phyloP scores from a whole-genome alignment of 1,140 invertebrate genomes.

The Colletes latitarsis region DNA sequence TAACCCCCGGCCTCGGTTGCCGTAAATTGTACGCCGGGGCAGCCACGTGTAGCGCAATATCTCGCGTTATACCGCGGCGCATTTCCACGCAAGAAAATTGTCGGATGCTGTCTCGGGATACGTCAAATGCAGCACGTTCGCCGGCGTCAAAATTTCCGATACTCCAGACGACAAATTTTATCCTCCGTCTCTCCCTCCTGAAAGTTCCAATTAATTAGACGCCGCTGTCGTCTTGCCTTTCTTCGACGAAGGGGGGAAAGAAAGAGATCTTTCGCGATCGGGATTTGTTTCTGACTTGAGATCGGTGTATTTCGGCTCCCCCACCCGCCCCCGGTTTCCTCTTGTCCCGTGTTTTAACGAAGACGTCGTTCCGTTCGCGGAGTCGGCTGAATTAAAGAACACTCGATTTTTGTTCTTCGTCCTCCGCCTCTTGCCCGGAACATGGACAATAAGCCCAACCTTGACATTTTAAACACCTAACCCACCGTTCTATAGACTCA shows the following conservation, averaged over 20 bases:
- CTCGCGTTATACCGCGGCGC: slow-evolving; percentile 5
- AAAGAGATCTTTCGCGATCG: slow-evolving; percentile 22
- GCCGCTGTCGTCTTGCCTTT: not conserved
- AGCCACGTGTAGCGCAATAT: slow-evolving; percentile 32
- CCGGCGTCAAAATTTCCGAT: not conserved
- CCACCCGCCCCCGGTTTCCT: too few species aligned
- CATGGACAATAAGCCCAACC: too few species aligned
- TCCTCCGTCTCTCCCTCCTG: not conserved
- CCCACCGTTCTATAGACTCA: too few species aligned
- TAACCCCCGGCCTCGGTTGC: not conserved
- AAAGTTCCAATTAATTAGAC: slow-evolving; percentile 24
- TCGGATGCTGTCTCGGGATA: not conserved
- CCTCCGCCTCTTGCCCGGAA: too few species aligned
- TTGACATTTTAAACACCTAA: too few species aligned
- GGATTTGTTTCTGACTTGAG: not conserved
- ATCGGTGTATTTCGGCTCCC: not conserved
- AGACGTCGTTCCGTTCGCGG: too few species aligned
- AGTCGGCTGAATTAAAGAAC: too few species aligned
- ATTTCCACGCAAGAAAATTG: slow-evolving; percentile 30
- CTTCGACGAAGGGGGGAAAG: not conserved
- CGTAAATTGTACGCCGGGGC: slow-evolving; percentile 22
- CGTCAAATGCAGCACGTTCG: not conserved
- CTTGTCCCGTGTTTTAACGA: too few species aligned
- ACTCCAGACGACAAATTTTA: not conserved
- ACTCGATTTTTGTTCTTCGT: too few species aligned